Base-by-base conservation (phyloP, 2,888 invertebrate genomes). In the Busseola fusca region DNA sequence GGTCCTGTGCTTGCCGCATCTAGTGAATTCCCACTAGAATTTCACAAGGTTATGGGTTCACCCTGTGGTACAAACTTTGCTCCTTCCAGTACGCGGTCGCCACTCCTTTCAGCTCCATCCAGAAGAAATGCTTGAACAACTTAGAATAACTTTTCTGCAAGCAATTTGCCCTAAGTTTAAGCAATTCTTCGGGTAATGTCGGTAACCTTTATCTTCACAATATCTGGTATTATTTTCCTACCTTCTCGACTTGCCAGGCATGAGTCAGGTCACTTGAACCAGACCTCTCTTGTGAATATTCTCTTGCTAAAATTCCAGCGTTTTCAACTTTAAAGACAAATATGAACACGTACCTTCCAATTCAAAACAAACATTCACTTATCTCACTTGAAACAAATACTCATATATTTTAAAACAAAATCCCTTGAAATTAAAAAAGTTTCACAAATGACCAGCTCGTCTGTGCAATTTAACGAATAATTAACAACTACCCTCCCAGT, bases 401-500 rank as follows among this genome's bases (percentile, higher is more conserved):
- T 45, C 27, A 25, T 54, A 37, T 16, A 42, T 30, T 63, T n/a
- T 30, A n/a, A 18, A 14, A 62, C 1, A 34, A 73, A 56, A 66
- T 57, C 40, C 34, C 6, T 45, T n/a, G 30, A 75, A 64, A 66
- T 64, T 16, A 77, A 72, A 70, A 80, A 68, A 69, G 56, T 63
- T 57, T n/a, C 45, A 52, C 30, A 27, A 79, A 72, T 64, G 59
- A 54, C 66, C 37, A 27, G 42, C 52, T 65, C 69, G 59, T 63
- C 65, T 42, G 34, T 40, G 16, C 48, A 72, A 57, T 69, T 72
- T 66, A 37, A 30, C 59, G 45, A 60, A 69, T 65, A 71, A 74
- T 80, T 77, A 67, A 25, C 57, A 74, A 74, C 64, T 63, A 42
- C 30, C 69, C 45, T 69, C 63, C 25, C 54, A n/a, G 62, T 34